Conservation (phyloP, 2,797 vertebrate genomes). For the Antennarius maculatus region DNA sequence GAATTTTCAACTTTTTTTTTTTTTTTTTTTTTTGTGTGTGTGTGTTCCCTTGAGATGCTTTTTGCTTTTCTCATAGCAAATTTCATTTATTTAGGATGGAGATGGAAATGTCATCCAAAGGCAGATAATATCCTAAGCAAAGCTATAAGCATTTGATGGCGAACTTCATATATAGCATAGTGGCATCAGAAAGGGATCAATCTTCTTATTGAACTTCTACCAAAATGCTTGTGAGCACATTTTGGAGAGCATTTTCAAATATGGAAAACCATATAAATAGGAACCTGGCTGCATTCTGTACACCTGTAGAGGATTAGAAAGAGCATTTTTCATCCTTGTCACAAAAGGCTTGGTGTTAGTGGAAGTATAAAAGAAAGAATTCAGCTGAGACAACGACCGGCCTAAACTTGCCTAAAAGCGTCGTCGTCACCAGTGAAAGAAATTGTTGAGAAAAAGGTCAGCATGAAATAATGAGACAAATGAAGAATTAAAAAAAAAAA, state of each 20-base stretch:
- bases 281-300: background rate
- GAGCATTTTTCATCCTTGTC: background rate
- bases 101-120: too few relatives aligned
- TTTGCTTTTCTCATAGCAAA: too few relatives aligned
- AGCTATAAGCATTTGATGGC: too few relatives aligned
- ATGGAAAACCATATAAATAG: background rate
- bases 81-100: too few relatives aligned
- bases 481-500: background rate
- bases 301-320: background rate
- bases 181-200: background rate
- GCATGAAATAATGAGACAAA: slow-evolving; percentile 8
- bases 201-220: background rate
- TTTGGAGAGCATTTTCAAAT: background rate
- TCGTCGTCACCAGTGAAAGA: slow-evolving; percentile 6
- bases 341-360: slow-evolving; percentile 1
- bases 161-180: background rate
- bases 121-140: too few relatives aligned
- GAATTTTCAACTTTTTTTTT: too few relatives aligned
- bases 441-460: background rate
- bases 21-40: too few relatives aligned
- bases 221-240: background rate
- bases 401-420: slow-evolving; percentile 18
- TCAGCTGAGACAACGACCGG: slow-evolving; percentile 10
- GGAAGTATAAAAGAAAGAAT: background rate
- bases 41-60: too few relatives aligned